A percentile compares a stretch with the other conserved stretches of the same genome.
phyloP scores from a whole-genome alignment of 2,888 invertebrate genomes.

The Pachliopta kotzebuea region DNA sequence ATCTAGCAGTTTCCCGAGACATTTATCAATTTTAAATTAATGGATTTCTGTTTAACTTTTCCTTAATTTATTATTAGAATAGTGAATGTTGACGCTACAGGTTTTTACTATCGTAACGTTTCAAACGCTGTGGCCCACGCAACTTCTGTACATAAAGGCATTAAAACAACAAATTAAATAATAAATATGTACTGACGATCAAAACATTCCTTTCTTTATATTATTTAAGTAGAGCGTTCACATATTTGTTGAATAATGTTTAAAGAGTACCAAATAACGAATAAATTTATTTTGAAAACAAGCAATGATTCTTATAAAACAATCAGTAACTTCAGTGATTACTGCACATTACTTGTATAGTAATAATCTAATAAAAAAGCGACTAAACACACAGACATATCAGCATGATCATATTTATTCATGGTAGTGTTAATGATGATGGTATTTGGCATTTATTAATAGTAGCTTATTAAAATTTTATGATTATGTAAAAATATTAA shows the following conservation, averaged over 20 bases:
- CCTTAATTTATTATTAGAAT: constrained; percentile 16
- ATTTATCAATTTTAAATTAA: background rate
- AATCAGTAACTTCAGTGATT: too few relatives aligned
- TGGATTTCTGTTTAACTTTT: background rate
- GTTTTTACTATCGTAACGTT: constrained; percentile 13
- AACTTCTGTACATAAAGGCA: background rate
- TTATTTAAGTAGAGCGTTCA: background rate
- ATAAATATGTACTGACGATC: background rate
- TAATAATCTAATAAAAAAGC: too few relatives aligned
- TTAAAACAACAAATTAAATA: constrained; percentile 14
- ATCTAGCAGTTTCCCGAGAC: background rate
- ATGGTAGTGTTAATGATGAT: too few relatives aligned
- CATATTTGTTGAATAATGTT: background rate
- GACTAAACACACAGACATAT: too few relatives aligned
- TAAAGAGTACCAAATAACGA: too few relatives aligned
- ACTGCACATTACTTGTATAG: too few relatives aligned
- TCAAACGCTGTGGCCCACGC: constrained; percentile 16
- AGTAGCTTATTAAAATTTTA: too few relatives aligned
- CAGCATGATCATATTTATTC: too few relatives aligned
- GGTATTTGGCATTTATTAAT: too few relatives aligned
- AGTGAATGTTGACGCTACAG: constrained; percentile 15
- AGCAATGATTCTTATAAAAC: too few relatives aligned
- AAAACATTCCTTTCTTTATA: background rate
- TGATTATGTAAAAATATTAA: too few relatives aligned
- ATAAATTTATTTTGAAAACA: too few relatives aligned